Conservation (phyloP, 2,888 invertebrate genomes). For the Sinelater perroti region DNA sequence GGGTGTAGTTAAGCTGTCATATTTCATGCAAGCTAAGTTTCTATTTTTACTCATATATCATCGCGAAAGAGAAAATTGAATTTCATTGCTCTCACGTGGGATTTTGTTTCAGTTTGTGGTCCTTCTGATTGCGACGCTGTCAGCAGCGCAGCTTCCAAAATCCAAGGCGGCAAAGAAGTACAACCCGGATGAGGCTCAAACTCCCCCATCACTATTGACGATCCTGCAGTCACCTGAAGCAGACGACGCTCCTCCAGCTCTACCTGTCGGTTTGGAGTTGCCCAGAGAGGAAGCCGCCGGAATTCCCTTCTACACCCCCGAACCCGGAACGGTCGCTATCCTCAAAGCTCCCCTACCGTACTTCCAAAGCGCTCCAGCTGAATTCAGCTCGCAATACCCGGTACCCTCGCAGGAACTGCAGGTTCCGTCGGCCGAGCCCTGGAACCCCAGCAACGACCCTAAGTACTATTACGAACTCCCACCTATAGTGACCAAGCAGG, state of each 20-base stretch:
- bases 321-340: slow-evolving; percentile 43
- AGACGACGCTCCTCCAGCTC: slow-evolving; percentile 27
- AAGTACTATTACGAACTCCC: slow-evolving; percentile 57
- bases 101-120: slow-evolving; percentile 23
- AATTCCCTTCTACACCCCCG: slow-evolving; percentile 53
- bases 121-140: slow-evolving; percentile 20
- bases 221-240: slow-evolving; percentile 38
- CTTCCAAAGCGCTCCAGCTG: slow-evolving; percentile 12
- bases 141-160: slow-evolving; percentile 32
- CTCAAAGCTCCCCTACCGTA: slow-evolving; percentile 50
- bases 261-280: slow-evolving; percentile 51
- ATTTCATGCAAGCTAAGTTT: too few relatives aligned
- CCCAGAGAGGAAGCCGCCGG: slow-evolving; percentile 50
- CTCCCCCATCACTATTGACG: slow-evolving; percentile 10
- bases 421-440: slow-evolving; percentile 58
- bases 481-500: slow-evolving; percentile 53
- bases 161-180: slow-evolving; percentile 30
- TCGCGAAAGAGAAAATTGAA: background rate
- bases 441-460: slow-evolving; percentile 59
- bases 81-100: background rate
- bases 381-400: slow-evolving; percentile 44
- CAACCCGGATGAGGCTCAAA: slow-evolving; percentile 13
- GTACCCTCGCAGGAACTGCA: slow-evolving; percentile 62
- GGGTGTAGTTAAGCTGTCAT: too few relatives aligned
- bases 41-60: background rate